These are phyloP conservation scores for Hyalella azteca DNA, from an alignment of 2,888 invertebrate species.

Conservation along the genomic window DNA sequence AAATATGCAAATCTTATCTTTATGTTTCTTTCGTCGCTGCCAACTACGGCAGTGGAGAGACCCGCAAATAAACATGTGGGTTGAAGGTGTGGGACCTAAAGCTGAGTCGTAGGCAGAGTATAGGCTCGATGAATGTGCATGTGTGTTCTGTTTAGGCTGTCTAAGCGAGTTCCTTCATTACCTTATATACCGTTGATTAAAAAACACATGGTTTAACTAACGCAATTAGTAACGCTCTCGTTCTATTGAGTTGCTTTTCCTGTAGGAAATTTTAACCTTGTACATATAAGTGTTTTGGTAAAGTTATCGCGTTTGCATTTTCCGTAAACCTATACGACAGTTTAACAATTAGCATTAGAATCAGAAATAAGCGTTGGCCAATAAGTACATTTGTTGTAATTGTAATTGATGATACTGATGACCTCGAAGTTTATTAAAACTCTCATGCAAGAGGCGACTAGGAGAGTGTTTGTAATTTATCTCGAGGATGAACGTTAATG, in stretches of 20 bases:
- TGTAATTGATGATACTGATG: too few relatives aligned
- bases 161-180: background rate
- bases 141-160: background rate
- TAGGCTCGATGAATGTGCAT: background rate
- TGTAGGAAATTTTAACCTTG: too few relatives aligned
- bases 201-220: background rate
- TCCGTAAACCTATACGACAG: too few relatives aligned
- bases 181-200: background rate
- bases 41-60: background rate
- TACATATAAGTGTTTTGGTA: too few relatives aligned
- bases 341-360: too few relatives aligned
- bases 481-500: too few relatives aligned
- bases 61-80: background rate
- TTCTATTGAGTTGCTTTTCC: background rate
- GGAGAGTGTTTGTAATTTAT: too few relatives aligned
- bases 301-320: too few relatives aligned
- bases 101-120: background rate
- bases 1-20: background rate
- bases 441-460: too few relatives aligned
- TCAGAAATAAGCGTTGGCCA: too few relatives aligned
- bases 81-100: background rate
- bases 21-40: background rate
- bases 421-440: too few relatives aligned
- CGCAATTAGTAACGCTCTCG: background rate
- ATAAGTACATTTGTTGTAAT: too few relatives aligned